A percentile compares a stretch with the other conserved stretches of the same genome.
phyloP scores from a whole-genome alignment of 2,113 vertebrate species.

The Hemiprocne comata region DNA sequence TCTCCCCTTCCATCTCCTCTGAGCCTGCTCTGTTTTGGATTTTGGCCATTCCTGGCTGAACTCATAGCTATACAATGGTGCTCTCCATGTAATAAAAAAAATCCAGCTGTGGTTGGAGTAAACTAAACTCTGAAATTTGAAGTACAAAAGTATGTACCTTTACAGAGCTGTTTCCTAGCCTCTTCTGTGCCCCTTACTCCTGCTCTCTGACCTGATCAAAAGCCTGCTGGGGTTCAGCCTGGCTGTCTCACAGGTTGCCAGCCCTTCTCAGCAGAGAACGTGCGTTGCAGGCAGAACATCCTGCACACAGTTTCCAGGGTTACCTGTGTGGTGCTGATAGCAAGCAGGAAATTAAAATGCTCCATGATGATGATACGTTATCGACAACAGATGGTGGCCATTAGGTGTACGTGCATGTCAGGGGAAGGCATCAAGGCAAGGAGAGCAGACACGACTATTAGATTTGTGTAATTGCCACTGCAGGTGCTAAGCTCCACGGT shows the following conservation, averaged over 20 bases:
- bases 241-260: not conserved
- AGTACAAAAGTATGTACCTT: not conserved
- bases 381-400: constrained; percentile 71
- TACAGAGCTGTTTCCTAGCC: not conserved
- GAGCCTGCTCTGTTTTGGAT: not conserved
- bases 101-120: not conserved
- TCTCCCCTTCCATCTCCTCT: not conserved
- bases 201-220: not conserved
- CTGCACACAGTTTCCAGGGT: constrained; percentile 76
- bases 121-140: not conserved
- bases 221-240: not conserved
- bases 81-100: not conserved
- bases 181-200: not conserved
- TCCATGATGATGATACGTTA: constrained; percentile 53
- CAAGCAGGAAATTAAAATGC: constrained; percentile 84
- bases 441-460: not conserved
- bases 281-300: not conserved
- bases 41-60: not conserved
- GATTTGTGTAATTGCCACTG: not conserved
- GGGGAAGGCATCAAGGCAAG: constrained; percentile 56
- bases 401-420: constrained; percentile 3
- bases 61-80: not conserved
- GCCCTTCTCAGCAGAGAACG: not conserved
- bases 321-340: constrained; percentile 77
- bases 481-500: not conserved